A percentile compares a stretch with the other conserved stretches of the same genome.
These are phyloP conservation scores for Tachina fera DNA, from an alignment of 2,888 invertebrate genomes.

Conservation along the genomic window DNA sequence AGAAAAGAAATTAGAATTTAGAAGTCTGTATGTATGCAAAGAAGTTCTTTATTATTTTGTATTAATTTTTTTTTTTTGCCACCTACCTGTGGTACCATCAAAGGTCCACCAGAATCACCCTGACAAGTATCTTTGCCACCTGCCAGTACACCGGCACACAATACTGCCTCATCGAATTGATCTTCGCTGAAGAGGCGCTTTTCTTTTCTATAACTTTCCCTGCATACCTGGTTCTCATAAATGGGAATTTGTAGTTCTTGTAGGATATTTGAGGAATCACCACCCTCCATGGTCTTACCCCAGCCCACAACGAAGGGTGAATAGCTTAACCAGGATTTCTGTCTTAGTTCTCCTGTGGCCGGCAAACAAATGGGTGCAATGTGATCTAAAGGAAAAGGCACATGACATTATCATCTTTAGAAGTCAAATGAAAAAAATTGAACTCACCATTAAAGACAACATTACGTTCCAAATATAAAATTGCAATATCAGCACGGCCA, in stretches of 20 bases:
- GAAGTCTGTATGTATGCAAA: too few relatives aligned
- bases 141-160: conserved; percentile 80
- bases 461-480: conserved; percentile 86
- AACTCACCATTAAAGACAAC: conserved; percentile 85
- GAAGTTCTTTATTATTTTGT: too few relatives aligned
- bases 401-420: too few relatives aligned
- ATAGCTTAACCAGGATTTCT: conserved; percentile 84
- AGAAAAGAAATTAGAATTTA: neutral
- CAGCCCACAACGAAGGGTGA: conserved; percentile 89
- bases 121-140: conserved; percentile 82
- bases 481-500: conserved; percentile 90
- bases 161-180: conserved; percentile 80
- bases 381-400: conserved; percentile 85
- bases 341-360: conserved; percentile 83
- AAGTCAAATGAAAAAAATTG: neutral
- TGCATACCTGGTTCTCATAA: conserved; percentile 86
- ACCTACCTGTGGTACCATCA: conserved; percentile 80
- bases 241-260: conserved; percentile 89
- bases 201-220: conserved; percentile 77
- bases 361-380: conserved; percentile 92
- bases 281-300: conserved; percentile 83
- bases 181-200: conserved; percentile 76
- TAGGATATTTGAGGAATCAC: conserved; percentile 86
- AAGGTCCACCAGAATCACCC: conserved; percentile 82
- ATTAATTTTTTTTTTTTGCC: too few relatives aligned